Conservation (phyloP, 2,888 invertebrate species). For the Tolmerus cingulatus region DNA sequence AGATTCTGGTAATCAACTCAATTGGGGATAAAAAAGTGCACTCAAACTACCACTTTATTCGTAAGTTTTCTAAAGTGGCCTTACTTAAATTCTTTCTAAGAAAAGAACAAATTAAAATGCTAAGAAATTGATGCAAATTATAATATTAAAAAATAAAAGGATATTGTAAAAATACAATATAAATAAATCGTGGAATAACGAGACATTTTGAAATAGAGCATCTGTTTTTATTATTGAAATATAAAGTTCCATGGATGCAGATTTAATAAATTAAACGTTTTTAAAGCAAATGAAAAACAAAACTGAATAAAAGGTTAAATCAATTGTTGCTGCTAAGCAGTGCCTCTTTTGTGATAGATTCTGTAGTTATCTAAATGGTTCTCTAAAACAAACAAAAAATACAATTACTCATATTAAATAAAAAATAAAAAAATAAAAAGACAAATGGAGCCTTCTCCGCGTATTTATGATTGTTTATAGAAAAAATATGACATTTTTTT, state of each 20-base stretch:
- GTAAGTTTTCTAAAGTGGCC: neutral
- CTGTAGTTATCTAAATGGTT: conserved; percentile 27
- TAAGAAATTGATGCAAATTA: neutral
- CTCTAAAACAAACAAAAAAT: neutral
- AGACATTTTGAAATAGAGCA: neutral
- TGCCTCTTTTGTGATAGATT: conserved; percentile 36
- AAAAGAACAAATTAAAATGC: neutral
- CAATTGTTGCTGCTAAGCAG: conserved; percentile 35
- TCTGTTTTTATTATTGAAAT: neutral
- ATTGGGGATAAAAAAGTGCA: neutral
- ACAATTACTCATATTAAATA: conserved; percentile 1
- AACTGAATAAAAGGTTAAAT: neutral
- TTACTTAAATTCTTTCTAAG: conserved; percentile 11
- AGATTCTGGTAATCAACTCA: neutral
- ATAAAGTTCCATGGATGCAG: neutral
- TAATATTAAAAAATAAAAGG: neutral
- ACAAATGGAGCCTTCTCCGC: conserved; percentile 3
- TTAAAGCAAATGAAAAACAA: neutral
- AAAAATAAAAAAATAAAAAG: neutral
- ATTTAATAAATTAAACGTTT: neutral
- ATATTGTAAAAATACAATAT: neutral
- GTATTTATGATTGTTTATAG: conserved; percentile 34
- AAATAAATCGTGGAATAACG: neutral
- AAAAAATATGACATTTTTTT: conserved; percentile 12
- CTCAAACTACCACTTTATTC: neutral